Percentiles rank a stretch among this genome's conserved stretches.
phyloP scores from a whole-genome alignment of 2,888 invertebrate genomes.

The Ephialtes manifestator region DNA sequence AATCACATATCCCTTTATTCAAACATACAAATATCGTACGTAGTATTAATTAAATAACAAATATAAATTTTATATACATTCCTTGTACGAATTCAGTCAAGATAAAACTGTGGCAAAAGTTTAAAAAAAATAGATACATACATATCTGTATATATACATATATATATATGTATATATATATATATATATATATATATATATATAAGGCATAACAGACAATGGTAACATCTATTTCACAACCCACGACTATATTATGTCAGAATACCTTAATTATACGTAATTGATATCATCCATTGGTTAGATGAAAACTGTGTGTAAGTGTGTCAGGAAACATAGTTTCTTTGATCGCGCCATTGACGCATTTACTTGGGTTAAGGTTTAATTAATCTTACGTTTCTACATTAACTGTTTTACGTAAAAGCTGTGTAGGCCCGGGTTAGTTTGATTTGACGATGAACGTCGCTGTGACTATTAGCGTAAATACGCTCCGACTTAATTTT shows the following conservation, averaged over 20 bases:
- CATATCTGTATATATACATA: conserved; percentile 44
- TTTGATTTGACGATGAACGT: not conserved
- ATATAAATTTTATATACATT: conserved; percentile 73
- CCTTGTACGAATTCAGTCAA: conserved; percentile 75
- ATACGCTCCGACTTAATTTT: not conserved
- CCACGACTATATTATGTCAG: conserved; percentile 75
- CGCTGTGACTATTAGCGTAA: not conserved
- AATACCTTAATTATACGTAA: conserved; percentile 68
- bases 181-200: too few species aligned
- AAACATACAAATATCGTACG: conserved; percentile 70
- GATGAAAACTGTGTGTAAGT: conserved; percentile 54
- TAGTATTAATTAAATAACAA: conserved; percentile 77
- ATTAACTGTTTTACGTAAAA: conserved; percentile 26
- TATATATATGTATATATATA: conserved; percentile 33
- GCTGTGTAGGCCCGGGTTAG: not conserved
- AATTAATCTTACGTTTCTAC: conserved; percentile 34
- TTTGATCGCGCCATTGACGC: conserved; percentile 36
- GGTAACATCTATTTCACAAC: conserved; percentile 78
- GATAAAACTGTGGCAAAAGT: conserved; percentile 74
- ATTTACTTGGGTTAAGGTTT: conserved; percentile 33
- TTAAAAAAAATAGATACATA: conserved; percentile 57
- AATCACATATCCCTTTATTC: conserved; percentile 72
- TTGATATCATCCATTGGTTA: conserved; percentile 56
- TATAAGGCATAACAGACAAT: conserved; percentile 70
- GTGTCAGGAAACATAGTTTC: conserved; percentile 43